Evolutionary conservation across 1,140 invertebrate species (phyloP).

Genomic region (Apis florea): DNA sequence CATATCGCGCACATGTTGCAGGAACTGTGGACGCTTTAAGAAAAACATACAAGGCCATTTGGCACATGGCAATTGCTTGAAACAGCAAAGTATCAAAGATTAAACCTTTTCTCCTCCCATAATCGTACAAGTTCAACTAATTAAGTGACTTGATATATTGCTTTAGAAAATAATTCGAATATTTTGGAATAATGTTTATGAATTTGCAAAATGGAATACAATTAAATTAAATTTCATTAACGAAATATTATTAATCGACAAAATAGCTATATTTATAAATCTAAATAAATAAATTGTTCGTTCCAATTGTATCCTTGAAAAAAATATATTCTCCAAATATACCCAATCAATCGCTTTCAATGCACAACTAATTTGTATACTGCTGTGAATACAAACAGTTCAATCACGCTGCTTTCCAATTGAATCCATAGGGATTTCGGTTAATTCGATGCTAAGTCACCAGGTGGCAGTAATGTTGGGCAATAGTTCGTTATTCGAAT

Average conservation of each 20-base stretch:
- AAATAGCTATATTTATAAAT: not conserved
- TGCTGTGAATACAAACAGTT: too few species aligned
- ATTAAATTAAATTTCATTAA: too few species aligned
- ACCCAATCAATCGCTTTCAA: not conserved
- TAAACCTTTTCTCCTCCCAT: not conserved
- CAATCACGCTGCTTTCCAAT: slow-evolving; percentile 7
- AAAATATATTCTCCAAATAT: not conserved
- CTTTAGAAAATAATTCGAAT: not conserved
- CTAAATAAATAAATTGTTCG: not conserved
- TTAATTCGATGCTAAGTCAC: not conserved
- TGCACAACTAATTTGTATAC: not conserved
- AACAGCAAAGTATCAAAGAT: not conserved
- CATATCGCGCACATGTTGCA: slow-evolving; percentile 24
- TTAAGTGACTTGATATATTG: not conserved
- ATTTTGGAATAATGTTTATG: not conserved
- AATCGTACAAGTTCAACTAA: not conserved
- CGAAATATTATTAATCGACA: not conserved
- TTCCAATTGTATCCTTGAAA: not conserved
- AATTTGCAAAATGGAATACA: not conserved
- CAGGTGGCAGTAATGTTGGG: too few species aligned
- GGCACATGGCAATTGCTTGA: not conserved
- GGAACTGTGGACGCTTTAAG: not conserved
- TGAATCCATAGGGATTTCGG: not conserved
- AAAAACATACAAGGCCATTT: not conserved
- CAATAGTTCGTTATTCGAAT: too few species aligned